These are phyloP conservation scores for Condylura cristata DNA, from an alignment of 2,113 vertebrate genomes.

Conservation along the genomic window DNA sequence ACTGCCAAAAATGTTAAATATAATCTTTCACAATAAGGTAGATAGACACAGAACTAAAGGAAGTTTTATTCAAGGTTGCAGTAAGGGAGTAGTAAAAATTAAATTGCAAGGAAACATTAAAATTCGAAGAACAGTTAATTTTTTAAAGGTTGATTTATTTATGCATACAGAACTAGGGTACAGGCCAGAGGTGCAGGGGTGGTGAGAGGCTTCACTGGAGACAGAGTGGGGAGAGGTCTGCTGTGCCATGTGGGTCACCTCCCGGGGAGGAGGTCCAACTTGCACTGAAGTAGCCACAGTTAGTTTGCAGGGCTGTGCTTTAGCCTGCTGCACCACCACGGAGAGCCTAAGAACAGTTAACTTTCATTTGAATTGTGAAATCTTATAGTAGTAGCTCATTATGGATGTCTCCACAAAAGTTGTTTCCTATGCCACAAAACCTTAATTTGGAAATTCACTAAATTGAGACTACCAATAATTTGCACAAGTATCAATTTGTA, in stretches of 20 bases:
- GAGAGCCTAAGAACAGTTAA: not conserved
- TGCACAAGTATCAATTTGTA: not conserved
- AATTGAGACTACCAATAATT: not conserved
- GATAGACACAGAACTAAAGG: not conserved
- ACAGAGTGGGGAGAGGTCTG: too few relatives aligned
- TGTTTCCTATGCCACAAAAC: not conserved
- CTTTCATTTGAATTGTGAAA: not conserved
- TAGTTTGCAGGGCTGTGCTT: too few relatives aligned
- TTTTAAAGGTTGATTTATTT: too few relatives aligned
- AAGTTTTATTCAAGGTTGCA: not conserved
- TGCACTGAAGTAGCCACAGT: too few relatives aligned
- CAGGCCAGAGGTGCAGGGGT: too few relatives aligned
- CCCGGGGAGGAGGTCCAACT: too few relatives aligned
- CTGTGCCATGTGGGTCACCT: too few relatives aligned
- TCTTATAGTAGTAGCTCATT: not conserved
- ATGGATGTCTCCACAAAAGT: not conserved
- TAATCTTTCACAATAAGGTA: not conserved
- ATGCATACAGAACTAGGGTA: too few relatives aligned
- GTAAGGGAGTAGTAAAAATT: not conserved
- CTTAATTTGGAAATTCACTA: constrained; percentile 18
- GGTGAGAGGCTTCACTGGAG: too few relatives aligned
- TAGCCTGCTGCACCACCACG: too few relatives aligned
- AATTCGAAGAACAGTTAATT: too few relatives aligned
- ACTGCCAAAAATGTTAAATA: not conserved
- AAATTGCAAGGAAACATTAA: not conserved